A percentile compares a stretch with the other conserved stretches of the same genome.
These are phyloP conservation scores for Tretioscincus oriximinensis DNA, from an alignment of 2,113 vertebrate species.

Conservation along the genomic window DNA sequence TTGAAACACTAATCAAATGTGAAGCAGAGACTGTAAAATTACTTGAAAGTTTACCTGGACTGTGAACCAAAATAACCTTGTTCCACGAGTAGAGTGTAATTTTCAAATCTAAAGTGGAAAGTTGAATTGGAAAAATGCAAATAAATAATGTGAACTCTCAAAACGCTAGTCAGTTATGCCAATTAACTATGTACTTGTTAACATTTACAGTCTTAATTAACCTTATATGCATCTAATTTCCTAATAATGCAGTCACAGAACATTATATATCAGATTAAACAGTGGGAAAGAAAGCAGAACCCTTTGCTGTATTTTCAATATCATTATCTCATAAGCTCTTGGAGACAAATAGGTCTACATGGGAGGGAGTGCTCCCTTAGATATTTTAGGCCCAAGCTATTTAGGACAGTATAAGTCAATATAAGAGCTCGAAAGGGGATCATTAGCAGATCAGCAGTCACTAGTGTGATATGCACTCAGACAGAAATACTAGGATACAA, in stretches of 20 bases:
- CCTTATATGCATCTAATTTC: conserved; percentile 25
- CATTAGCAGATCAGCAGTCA: too few relatives aligned
- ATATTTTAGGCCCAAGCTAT: too few relatives aligned
- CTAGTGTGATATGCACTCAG: too few relatives aligned
- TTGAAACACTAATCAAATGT: background rate
- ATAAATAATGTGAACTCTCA: conserved; percentile 21
- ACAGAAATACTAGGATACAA: background rate
- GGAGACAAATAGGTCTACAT: too few relatives aligned
- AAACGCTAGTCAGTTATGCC: conserved; percentile 15
- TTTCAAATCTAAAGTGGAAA: conserved; percentile 3
- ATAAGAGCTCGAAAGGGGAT: too few relatives aligned
- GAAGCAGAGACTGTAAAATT: background rate
- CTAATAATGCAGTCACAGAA: conserved; percentile 12
- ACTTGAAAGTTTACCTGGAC: background rate
- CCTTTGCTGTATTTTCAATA: background rate
- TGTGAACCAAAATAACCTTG: background rate
- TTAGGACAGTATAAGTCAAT: too few relatives aligned
- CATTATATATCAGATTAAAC: background rate
- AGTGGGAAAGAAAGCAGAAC: background rate
- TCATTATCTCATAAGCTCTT: background rate
- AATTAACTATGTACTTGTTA: conserved; percentile 23
- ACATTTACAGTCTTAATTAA: conserved; percentile 25
- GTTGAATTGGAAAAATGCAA: conserved; percentile 6
- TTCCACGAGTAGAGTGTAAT: background rate
- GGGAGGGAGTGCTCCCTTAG: too few relatives aligned